Evolutionary conservation across 2,797 vertebrate species (phyloP), one percentile per base, ranked within the genome.

Genomic region (Tinamus major): DNA sequence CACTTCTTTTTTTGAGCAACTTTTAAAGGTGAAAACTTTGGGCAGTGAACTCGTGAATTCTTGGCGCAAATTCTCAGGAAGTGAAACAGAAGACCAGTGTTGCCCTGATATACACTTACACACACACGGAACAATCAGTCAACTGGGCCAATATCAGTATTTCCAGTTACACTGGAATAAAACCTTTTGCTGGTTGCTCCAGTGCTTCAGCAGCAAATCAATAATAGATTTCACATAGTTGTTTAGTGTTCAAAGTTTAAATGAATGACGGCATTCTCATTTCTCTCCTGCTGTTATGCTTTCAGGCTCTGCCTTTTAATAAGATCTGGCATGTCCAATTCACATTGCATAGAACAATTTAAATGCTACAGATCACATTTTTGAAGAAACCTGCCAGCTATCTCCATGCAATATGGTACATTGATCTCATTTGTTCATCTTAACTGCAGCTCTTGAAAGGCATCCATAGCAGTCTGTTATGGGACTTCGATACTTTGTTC

Each of bases 301-400:
- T 91, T 94, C 95, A 88, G 74, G 63, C 56, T 91, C 37, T 61
- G 37, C 39, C 33, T 94, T 92, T 74, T 79, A 90, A 64, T 74
- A 79, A 93, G 59, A 90, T 51, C 9, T 67, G 51, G 19, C 48
- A 86, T 3, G 35, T 79, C 19, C 55, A 91, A 87, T 93, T 88
- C 74, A 72, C 35, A 67, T 72, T 39, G 55, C 58, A 84, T 31
- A 70, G 74, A 89, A 63, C 72, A 86, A 84, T 77, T 92, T 85
- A 65, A 93, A 90, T 90, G 74, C 70, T 84, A 44, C 31, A 79
- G 59, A 77, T 65, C 18, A 79, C 76, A 58, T 79, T 94, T 86
- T 89, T 77, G 59, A 51, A 94, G 53, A 49, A 82, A 67, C 7
- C 13, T 20, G 44, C 20, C 81, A 89, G 31, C 49, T 53, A 83